Evolutionary conservation across 2,888 invertebrate genomes (phyloP).

Genomic region (Seladonia tumulorum): DNA sequence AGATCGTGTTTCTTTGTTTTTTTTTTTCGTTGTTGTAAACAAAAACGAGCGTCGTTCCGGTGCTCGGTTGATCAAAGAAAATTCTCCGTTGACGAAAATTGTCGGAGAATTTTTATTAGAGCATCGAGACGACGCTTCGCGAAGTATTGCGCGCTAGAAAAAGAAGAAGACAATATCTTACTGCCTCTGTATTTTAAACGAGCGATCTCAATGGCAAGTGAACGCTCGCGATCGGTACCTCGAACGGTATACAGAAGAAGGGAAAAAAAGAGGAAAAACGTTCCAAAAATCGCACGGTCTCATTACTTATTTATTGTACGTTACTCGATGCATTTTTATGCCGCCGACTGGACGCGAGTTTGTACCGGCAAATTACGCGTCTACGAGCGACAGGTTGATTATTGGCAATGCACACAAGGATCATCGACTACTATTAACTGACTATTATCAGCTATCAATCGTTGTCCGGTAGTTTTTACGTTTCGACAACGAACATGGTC

Average conservation of each 20-base stretch:
- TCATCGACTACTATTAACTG: constrained; percentile 13
- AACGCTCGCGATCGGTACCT: neutral
- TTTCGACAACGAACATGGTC: constrained; percentile 47
- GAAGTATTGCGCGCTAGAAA: neutral
- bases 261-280: neutral
- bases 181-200: constrained; percentile 4
- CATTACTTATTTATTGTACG: constrained; percentile 49
- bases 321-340: constrained; percentile 43
- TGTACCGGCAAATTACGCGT: neutral
- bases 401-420: constrained; percentile 30
- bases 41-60: too few species aligned
- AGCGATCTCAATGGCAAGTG: neutral
- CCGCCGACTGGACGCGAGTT: constrained; percentile 1
- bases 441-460: neutral
- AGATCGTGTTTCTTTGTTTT: neutral
- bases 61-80: neutral
- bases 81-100: too few species aligned
- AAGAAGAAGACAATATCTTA: neutral
- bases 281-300: neutral
- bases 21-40: neutral
- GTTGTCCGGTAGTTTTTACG: constrained; percentile 33
- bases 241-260: neutral
- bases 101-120: neutral
- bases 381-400: neutral
- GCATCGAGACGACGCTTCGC: too few species aligned